Conservation (phyloP, 1,140 invertebrate species). For the Agraylea sexmaculata region DNA sequence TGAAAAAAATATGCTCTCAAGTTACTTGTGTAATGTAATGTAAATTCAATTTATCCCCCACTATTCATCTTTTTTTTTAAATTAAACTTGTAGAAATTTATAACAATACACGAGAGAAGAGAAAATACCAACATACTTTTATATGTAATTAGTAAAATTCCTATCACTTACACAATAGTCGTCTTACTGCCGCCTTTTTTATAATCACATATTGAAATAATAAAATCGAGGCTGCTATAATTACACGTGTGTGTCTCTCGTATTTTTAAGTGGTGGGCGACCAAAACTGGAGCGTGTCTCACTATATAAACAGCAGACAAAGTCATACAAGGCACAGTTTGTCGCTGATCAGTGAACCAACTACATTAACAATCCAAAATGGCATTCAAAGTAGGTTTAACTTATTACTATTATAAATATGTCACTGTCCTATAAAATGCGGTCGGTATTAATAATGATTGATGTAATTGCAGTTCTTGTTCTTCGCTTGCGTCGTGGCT, state of each 20-base stretch:
- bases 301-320: constrained; percentile 14
- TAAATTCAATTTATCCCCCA: no score
- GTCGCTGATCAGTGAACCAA: constrained; percentile 12
- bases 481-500: constrained; percentile 20
- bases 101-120: no score
- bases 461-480: constrained; percentile 11
- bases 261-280: neutral
- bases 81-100: no score
- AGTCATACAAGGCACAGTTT: constrained; percentile 14
- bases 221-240: neutral
- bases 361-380: constrained; percentile 14
- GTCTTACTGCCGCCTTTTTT: neutral
- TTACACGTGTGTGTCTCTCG: constrained; percentile 1
- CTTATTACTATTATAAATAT: neutral
- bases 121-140: no score
- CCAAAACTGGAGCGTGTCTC: constrained; percentile 10
- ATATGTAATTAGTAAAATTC: no score
- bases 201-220: neutral
- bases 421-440: neutral
- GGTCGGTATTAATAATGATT: neutral
- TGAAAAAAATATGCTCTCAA: no score
- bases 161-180: neutral
- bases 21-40: no score
- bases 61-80: no score
- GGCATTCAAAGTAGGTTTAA: constrained; percentile 19